Evolutionary conservation across 2,888 invertebrate genomes (phyloP), one percentile per base, ranked within the genome.

Genomic region (Drosophila emarginata): DNA sequence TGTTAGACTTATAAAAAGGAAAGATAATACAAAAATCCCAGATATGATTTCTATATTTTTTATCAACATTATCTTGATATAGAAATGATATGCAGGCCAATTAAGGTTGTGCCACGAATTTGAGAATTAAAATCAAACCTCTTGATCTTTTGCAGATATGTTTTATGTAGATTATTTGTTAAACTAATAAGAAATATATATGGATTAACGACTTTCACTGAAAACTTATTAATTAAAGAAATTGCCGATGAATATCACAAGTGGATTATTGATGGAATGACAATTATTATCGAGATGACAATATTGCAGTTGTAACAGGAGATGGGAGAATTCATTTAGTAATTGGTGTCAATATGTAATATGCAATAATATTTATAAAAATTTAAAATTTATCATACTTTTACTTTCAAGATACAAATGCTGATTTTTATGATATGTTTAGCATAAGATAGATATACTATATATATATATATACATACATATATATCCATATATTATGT

Each of bases 221-320:
- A 18, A 40, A 1, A 18, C 4, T 15, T 15, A 1, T 0, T 15
- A 40, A 18, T 40, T n/a, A 62, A 1, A 18, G 26, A 28, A 37
- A 40, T 32, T 36, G 39, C 26, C 28, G 15, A 32, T 28, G 21
- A 39, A 64, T 39, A 12, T 36, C 52, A 52, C 21, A 32, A 39
- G 57, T 39, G 21, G 52, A 15, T 45, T 50, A 26, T 39, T 37
- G 5, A 15, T 15, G 39, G 14, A 14, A 5, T 26, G 26, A 4
- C 26, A 26, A 26, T 26, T 5, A 26, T 26, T 5, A 26, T 6
- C 26, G 6, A 6, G 26, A 32, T 9, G 11, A 4, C 32, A 1
- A 4, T 28, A 6, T 5, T 28, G 28, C 28, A 28, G 28, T 28
- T 28, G 28, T 4, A 28, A 28, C 5, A 7, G 28, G 6, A 0